These are phyloP conservation scores for Lochmaea crataegi DNA, from an alignment of 2,888 invertebrate species.

Conservation along the genomic window DNA sequence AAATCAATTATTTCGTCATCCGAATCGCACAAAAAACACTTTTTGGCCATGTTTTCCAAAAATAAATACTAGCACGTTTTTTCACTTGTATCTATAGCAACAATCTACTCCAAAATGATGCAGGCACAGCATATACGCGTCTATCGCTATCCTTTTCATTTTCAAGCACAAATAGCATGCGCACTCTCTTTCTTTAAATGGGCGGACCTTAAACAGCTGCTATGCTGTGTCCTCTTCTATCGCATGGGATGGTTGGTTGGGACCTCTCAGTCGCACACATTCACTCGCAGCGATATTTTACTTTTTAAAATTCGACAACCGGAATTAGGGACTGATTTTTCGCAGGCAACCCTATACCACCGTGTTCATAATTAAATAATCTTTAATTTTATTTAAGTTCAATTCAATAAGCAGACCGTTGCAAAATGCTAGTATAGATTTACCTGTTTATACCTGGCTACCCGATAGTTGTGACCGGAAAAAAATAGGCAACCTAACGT, in stretches of 20 bases:
- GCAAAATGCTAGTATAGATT: conserved; percentile 22
- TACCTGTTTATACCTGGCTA: conserved; percentile 31
- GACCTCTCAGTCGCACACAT: conserved; percentile 28
- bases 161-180: conserved; percentile 12
- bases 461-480: conserved; percentile 26
- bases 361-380: conserved; percentile 6
- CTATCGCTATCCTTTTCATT: conserved; percentile 24
- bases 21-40: conserved; percentile 11
- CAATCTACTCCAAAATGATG: conserved; percentile 25
- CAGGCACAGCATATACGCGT: conserved; percentile 15
- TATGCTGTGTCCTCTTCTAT: conserved; percentile 29
- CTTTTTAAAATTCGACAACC: conserved; percentile 22
- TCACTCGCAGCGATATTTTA: conserved; percentile 8
- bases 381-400: conserved; percentile 4
- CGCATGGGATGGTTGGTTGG: conserved; percentile 23
- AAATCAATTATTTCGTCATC: conserved; percentile 39
- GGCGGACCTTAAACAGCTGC: conserved; percentile 10
- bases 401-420: conserved; percentile 24
- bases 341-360: conserved; percentile 16
- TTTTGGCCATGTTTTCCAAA: conserved; percentile 18
- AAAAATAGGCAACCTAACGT: conserved; percentile 32
- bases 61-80: conserved; percentile 16
- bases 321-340: conserved; percentile 21
- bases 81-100: conserved; percentile 5
- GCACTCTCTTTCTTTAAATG: conserved; percentile 11